A percentile compares a stretch with the other conserved stretches of the same genome.
These are phyloP conservation scores for Epinephelus malabaricus DNA, from an alignment of 2,797 vertebrate genomes.

Conservation along the genomic window DNA sequence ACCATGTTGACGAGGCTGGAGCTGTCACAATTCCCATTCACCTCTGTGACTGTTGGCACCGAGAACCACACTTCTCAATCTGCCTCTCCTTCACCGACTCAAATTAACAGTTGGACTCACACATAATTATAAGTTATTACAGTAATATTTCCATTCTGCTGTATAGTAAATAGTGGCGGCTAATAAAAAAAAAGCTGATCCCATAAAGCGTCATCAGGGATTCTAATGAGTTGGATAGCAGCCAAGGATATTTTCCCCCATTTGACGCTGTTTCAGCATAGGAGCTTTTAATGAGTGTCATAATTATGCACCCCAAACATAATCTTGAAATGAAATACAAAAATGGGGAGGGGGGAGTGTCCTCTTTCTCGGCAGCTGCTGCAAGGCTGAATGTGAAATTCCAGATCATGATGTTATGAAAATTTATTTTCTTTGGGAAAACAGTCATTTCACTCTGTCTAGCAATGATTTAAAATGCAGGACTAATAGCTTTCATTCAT, in stretches of 20 bases:
- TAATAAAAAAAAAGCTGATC: slow-evolving; percentile 73
- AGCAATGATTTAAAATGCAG: slow-evolving; percentile 70
- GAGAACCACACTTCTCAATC: slow-evolving; percentile 62
- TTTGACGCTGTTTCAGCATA: slow-evolving; percentile 77
- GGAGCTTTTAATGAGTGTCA: slow-evolving; percentile 83
- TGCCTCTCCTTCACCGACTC: slow-evolving; percentile 67
- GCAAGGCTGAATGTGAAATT: slow-evolving; percentile 67
- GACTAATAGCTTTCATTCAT: slow-evolving; percentile 78
- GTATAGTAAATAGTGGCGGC: slow-evolving; percentile 76
- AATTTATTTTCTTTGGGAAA: slow-evolving; percentile 66
- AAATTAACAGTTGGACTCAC: slow-evolving; percentile 77
- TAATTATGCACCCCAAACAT: slow-evolving; percentile 83
- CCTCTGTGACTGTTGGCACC: slow-evolving; percentile 71
- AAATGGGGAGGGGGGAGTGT: slow-evolving; percentile 33
- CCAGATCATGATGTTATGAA: slow-evolving; percentile 62
- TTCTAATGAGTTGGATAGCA: slow-evolving; percentile 82
- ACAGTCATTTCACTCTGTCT: slow-evolving; percentile 64
- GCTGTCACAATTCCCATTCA: slow-evolving; percentile 67
- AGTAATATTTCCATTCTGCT: slow-evolving; percentile 78
- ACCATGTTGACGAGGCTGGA: slow-evolving; percentile 67
- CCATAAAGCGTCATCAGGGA: slow-evolving; percentile 76
- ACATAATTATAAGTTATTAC: slow-evolving; percentile 82
- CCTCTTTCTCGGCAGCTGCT: slow-evolving; percentile 63
- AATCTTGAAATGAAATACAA: slow-evolving; percentile 79
- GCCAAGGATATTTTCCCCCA: slow-evolving; percentile 80